Percentiles rank a stretch among this genome's conserved stretches.
Conservation (phyloP, 1,140 invertebrate species). For the Ceratitis capitata region DNA sequence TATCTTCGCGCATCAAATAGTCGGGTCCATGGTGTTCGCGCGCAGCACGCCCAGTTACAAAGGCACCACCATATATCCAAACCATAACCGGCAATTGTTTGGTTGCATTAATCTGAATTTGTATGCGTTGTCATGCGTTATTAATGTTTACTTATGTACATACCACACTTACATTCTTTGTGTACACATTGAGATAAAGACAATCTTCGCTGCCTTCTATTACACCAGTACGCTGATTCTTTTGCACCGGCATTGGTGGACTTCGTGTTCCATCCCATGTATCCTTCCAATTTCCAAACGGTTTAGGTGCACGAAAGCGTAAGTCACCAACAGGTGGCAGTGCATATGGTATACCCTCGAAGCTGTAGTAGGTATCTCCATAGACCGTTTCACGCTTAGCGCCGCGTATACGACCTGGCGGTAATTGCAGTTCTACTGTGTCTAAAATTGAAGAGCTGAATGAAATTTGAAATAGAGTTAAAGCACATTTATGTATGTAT, state of each 20-base stretch:
- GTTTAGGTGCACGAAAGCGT: slow-evolving; percentile 70
- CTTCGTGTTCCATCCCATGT: slow-evolving; percentile 51
- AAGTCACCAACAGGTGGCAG: slow-evolving; percentile 75
- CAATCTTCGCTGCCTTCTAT: slow-evolving; percentile 65
- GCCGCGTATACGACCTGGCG: slow-evolving; percentile 54
- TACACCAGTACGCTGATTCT: slow-evolving; percentile 43
- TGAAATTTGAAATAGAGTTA: background rate
- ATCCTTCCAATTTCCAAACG: slow-evolving; percentile 64
- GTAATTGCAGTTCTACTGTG: slow-evolving; percentile 42
- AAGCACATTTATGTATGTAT: background rate
- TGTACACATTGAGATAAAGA: slow-evolving; percentile 62
- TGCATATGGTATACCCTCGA: slow-evolving; percentile 76
- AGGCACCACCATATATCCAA: slow-evolving; percentile 77
- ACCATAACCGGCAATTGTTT: slow-evolving; percentile 72
- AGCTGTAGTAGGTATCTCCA: slow-evolving; percentile 63
- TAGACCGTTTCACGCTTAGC: slow-evolving; percentile 47
- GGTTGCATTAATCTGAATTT: slow-evolving; percentile 29
- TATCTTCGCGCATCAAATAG: slow-evolving; percentile 71
- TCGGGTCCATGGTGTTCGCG: slow-evolving; percentile 69
- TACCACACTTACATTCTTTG: slow-evolving; percentile 51
- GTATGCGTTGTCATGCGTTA: background rate
- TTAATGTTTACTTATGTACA: no score
- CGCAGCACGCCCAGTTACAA: slow-evolving; percentile 67
- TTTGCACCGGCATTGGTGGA: slow-evolving; percentile 53
- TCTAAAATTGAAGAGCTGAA: background rate